A percentile compares a stretch with the other conserved stretches of the same genome.
phyloP scores from a whole-genome alignment of 1,140 invertebrate species.

The Trachymyrmex septentrionalis region DNA sequence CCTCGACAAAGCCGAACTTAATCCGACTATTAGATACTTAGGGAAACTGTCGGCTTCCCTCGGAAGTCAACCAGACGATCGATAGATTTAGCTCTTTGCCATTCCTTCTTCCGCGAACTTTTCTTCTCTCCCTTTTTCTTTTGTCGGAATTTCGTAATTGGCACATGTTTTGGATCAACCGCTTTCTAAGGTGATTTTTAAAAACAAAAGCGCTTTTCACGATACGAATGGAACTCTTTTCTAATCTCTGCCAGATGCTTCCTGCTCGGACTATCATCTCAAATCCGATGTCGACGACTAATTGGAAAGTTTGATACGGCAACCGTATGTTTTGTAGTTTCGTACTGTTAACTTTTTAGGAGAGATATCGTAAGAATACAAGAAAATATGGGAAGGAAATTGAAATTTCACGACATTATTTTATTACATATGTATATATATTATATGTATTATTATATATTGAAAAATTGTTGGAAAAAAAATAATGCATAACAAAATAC shows the following conservation, averaged over 20 bases:
- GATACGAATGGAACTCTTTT: not conserved
- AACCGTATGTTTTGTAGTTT: not conserved
- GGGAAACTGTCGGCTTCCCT: conserved; percentile 40
- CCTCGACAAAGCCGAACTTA: conserved; percentile 53
- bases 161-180: conserved; percentile 56
- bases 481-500: too few relatives aligned
- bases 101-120: conserved; percentile 34
- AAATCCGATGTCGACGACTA: conserved; percentile 30
- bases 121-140: conserved; percentile 10
- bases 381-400: not conserved
- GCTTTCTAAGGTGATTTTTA: conserved; percentile 15
- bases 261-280: not conserved
- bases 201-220: conserved; percentile 39
- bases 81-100: conserved; percentile 58
- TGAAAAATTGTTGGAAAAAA: too few relatives aligned
- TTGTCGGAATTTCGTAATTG: conserved; percentile 47
- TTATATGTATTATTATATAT: too few relatives aligned
- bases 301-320: conserved; percentile 28
- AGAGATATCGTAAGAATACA: not conserved
- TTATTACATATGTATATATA: not conserved
- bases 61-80: conserved; percentile 50
- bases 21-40: conserved; percentile 69
- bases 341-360: conserved; percentile 19
- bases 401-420: not conserved
- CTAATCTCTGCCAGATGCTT: conserved; percentile 19